Base-by-base conservation (phyloP, 2,888 invertebrate genomes). In the Fragum whitleyi region DNA sequence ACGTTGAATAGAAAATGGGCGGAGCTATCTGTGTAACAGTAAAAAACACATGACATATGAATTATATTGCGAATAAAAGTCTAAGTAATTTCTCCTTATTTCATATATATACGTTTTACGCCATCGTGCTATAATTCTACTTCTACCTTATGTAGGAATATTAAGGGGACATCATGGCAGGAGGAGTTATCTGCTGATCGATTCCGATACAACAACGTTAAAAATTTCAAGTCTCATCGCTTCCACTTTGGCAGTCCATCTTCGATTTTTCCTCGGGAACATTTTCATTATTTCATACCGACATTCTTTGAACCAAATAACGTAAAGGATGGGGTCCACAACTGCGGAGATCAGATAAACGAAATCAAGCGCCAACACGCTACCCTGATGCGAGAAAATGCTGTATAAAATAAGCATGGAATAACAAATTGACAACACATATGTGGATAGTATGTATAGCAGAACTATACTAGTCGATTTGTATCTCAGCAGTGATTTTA, bases 261-360 rank as follows among this genome's bases (percentile, higher is more conserved):
- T 57, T n/a, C 23, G 57, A 57, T 57, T 51, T 16, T 26, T 57
- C 3, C 21, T 19, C 23, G 23, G 3, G 23, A 57, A 57, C 57
- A 57, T 23, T 26, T 57, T 57, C 3, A 57, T 57, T 7, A 57
- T 11, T 57, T 57, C 57, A 57, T 62, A 62, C 32, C 65, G 39
- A 42, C 65, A 23, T 14, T 67, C 65, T 39, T 67, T 67, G 26
- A 39, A 67, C 65, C 65, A 67, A 21, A 67, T n/a, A 1, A 39
- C 65, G 23, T 57, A 57, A 2, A 57, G 23, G 23, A 21, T 23
- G 3, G 57, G 21, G 26, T 57, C 26, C 21, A 23, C n/a, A 14
- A 57, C 57, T 23, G 19, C 11, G 2, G 26, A 26, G 1, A 57
- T 57, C 21, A 26, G 21, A 23, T 23, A 19, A 2, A 26, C 11